Evolutionary conservation across 2,797 vertebrate species (phyloP), one percentile per base, ranked within the genome.

Genomic region (Cyclopterus lumpus): DNA sequence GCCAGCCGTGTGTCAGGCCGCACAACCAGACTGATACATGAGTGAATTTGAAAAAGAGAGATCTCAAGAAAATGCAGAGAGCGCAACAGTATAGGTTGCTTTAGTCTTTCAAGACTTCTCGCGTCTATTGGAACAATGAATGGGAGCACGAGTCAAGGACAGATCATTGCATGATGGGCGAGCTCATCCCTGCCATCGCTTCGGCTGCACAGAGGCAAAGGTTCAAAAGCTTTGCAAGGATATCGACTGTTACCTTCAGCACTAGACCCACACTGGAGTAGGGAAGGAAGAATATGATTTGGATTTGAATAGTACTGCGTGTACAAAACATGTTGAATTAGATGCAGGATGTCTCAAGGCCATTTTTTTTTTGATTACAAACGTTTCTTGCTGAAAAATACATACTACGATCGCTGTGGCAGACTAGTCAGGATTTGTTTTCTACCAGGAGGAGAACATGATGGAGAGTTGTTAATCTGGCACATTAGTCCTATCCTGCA

Each of bases 141-240:
- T 65, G 1, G 2, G 8, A 67, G 67, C 71, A 73, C 0, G 34
- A 79, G 84, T 90, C 90, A 92, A 86, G 89, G 90, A 75, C 82
- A 81, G 55, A 83, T 81, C 67, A 30, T 32, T 64, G 58, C 70
- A 24, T 77, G 75, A 75, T 42, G 61, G 73, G 57, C 6, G 0
- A 63, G 62, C 64, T 74, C 15, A 65, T 81, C 82, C 78, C 90
- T 82, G 80, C 57, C 73, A 75, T 78, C 38, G 65, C 65, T 88
- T 68, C 53, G 34, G 69, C 64, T 68, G 22, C 62, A 76, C 57
- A 81, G 68, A 84, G 81, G 81, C 57, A 67, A 76, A 71, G 60
- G 86, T 77, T 90, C 73, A 89, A 86, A 91, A 88, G 85, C 74
- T 79, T 76, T 24, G 61, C 69, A 77, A 79, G 68, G 70, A 84